phyloP scores from a whole-genome alignment of 2,888 invertebrate species.

The Exephanes ischioxanthus region DNA sequence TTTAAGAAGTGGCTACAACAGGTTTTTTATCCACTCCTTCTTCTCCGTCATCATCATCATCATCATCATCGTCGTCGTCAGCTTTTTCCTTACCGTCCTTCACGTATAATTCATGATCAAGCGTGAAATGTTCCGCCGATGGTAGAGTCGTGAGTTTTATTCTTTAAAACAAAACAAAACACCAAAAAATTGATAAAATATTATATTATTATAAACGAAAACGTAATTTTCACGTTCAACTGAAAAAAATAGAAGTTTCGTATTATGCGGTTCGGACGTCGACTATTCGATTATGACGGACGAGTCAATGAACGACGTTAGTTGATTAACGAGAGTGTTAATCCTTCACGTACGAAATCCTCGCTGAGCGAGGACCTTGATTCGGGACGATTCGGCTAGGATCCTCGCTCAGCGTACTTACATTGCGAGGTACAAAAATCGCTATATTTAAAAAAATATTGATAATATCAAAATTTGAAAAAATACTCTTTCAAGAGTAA shows the following conservation, averaged over 20 bases:
- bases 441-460: no score
- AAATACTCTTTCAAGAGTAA: no score
- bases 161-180: conserved; percentile 83
- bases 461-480: no score
- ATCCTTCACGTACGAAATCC: no score
- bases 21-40: conserved; percentile 34
- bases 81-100: conserved; percentile 67
- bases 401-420: no score
- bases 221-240: background rate
- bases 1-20: conserved; percentile 38
- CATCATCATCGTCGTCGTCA: conserved; percentile 77
- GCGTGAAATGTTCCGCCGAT: conserved; percentile 89
- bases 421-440: no score
- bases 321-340: background rate
- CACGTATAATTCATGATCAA: conserved; percentile 86
- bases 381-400: no score
- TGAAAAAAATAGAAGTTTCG: background rate
- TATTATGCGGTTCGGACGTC: background rate
- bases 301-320: background rate
- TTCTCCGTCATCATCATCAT: conserved; percentile 73
- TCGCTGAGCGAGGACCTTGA: no score
- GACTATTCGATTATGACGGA: background rate
- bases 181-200: conserved; percentile 18
- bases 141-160: conserved; percentile 89
- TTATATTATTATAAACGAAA: background rate